These are phyloP conservation scores for Bhutanitis thaidina DNA, from an alignment of 2,888 invertebrate genomes.

Conservation along the genomic window DNA sequence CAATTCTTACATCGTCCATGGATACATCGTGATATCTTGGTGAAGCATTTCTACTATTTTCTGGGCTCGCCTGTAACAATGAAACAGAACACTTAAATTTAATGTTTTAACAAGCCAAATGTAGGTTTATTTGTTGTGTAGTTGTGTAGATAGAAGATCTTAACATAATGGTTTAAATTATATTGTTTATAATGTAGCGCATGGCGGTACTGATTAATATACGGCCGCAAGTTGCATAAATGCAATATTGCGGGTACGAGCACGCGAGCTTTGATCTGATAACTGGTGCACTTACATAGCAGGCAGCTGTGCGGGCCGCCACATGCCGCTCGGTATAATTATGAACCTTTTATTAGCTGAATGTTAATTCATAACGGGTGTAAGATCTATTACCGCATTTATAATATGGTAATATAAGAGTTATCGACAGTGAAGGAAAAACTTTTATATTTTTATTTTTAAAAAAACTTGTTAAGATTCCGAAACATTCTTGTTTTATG, in stretches of 20 bases:
- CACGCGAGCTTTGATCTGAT: slow-evolving; percentile 17
- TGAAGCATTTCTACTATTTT: slow-evolving; percentile 74
- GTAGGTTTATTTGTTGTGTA: not conserved
- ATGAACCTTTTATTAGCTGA: slow-evolving; percentile 14
- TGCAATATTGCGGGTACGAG: slow-evolving; percentile 13
- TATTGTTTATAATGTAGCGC: not conserved
- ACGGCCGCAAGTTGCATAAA: slow-evolving; percentile 7
- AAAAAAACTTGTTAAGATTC: too few relatives aligned
- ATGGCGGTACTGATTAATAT: slow-evolving; percentile 9
- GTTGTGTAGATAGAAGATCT: not conserved
- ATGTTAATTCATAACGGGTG: slow-evolving; percentile 9
- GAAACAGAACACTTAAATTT: slow-evolving; percentile 15
- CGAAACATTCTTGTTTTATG: too few relatives aligned
- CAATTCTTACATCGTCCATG: slow-evolving; percentile 70
- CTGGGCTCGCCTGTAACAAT: slow-evolving; percentile 74
- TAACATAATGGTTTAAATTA: slow-evolving; percentile 9
- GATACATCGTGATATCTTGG: slow-evolving; percentile 72
- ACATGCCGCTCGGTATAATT: slow-evolving; percentile 16
- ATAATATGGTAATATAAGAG: not conserved
- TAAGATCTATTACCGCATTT: slow-evolving; percentile 6
- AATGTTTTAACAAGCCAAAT: not conserved
- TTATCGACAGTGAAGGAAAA: too few relatives aligned
- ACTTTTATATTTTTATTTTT: too few relatives aligned
- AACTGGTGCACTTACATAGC: slow-evolving; percentile 13
- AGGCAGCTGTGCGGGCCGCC: slow-evolving; percentile 14